Evolutionary conservation across 1,140 invertebrate genomes (phyloP).

Genomic region (Diabrotica undecimpunctata): DNA sequence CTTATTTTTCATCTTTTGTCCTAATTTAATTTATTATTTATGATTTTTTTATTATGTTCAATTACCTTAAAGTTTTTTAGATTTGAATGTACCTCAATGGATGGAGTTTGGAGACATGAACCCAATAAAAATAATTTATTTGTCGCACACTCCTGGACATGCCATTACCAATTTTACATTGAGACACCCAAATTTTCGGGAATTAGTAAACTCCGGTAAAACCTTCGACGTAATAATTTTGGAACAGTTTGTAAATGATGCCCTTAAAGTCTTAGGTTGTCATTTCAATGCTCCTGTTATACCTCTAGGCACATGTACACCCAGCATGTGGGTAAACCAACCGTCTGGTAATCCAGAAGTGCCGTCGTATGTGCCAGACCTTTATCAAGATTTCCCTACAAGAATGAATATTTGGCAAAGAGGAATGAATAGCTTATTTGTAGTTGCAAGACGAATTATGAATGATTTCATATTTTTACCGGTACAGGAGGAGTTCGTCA

Average conservation of each 20-base stretch:
- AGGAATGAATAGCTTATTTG: constrained; percentile 40
- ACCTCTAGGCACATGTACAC: constrained; percentile 41
- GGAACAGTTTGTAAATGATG: constrained; percentile 49
- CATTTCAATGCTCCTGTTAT: constrained; percentile 47
- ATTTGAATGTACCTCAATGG: too few species aligned
- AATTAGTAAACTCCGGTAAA: neutral
- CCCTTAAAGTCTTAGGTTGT: constrained; percentile 44
- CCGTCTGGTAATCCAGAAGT: constrained; percentile 45
- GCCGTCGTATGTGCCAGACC: constrained; percentile 42
- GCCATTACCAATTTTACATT: neutral
- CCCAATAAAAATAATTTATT: neutral
- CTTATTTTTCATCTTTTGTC: too few species aligned
- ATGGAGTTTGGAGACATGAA: neutral
- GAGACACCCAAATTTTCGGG: constrained; percentile 7
- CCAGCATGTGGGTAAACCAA: constrained; percentile 24
- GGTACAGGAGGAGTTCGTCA: constrained; percentile 40
- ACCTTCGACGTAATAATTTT: constrained; percentile 48
- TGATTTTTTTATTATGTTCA: neutral
- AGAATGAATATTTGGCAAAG: constrained; percentile 49
- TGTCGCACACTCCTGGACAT: neutral
- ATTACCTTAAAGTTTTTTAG: neutral
- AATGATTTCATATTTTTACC: constrained; percentile 36
- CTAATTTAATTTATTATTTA: too few species aligned
- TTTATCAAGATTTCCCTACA: constrained; percentile 35
- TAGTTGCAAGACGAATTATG: constrained; percentile 13